These are phyloP conservation scores for Nesoenas mayeri DNA, from an alignment of 2,113 vertebrate genomes.

Conservation along the genomic window DNA sequence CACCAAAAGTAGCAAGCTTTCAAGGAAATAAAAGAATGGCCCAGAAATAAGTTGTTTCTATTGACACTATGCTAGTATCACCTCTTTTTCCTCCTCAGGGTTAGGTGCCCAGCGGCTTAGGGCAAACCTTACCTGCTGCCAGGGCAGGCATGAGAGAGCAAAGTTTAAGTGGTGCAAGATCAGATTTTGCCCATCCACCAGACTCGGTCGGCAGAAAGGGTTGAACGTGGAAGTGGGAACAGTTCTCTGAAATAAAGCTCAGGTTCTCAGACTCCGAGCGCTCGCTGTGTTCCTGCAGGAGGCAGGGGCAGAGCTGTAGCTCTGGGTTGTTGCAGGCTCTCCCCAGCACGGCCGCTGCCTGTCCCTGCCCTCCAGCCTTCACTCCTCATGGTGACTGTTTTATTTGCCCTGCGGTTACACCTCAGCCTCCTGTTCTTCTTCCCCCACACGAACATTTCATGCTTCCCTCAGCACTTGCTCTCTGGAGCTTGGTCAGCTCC, in stretches of 20 bases:
- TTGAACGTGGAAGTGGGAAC: not conserved
- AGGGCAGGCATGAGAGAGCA: not conserved
- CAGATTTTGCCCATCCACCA: not conserved
- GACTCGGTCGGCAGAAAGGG: not conserved
- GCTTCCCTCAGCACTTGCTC: not conserved
- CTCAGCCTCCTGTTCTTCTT: not conserved
- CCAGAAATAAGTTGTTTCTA: not conserved
- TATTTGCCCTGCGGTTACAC: not conserved
- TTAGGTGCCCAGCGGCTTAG: not conserved
- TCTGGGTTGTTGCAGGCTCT: not conserved
- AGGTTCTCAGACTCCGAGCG: not conserved
- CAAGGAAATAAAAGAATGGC: not conserved
- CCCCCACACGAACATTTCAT: not conserved
- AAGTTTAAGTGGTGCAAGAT: not conserved
- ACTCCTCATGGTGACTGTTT: not conserved
- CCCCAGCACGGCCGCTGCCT: not conserved
- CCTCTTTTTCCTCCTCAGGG: not conserved
- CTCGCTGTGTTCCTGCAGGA: rapidly evolving
- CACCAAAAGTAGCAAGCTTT: not conserved
- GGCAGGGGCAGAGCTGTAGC: not conserved
- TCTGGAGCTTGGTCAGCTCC: not conserved
- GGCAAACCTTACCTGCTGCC: not conserved
- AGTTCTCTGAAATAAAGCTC: not conserved
- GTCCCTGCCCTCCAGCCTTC: not conserved
- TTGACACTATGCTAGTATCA: not conserved